Percentiles rank a stretch among this genome's conserved stretches.
These are phyloP conservation scores for Archilochus colubris DNA, from an alignment of 2,113 vertebrate genomes.

Conservation along the genomic window DNA sequence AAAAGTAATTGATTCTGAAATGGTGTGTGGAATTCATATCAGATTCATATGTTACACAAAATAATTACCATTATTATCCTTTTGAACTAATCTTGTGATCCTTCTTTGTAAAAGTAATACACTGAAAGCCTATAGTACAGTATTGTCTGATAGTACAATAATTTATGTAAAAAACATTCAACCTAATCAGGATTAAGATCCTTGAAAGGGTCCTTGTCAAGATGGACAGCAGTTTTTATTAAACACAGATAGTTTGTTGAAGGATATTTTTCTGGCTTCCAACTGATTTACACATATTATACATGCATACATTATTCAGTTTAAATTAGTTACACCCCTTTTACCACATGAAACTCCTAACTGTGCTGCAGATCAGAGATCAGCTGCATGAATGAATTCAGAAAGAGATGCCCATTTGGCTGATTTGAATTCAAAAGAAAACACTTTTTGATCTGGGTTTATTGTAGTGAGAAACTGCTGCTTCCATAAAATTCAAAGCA, in stretches of 20 bases:
- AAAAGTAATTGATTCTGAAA: neutral
- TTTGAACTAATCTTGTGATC: neutral
- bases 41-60: neutral
- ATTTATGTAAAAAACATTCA: slow-evolving; percentile 5
- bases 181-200: neutral
- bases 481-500: slow-evolving; percentile 3
- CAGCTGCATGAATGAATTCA: neutral
- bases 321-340: neutral
- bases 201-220: slow-evolving; percentile 34
- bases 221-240: slow-evolving; percentile 37
- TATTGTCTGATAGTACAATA: neutral
- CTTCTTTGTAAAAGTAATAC: neutral
- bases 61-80: neutral
- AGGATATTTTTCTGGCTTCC: neutral
- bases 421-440: slow-evolving; percentile 53
- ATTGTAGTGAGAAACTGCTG: neutral
- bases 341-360: neutral
- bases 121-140: neutral
- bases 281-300: neutral
- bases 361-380: neutral
- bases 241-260: neutral
- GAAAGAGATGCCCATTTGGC: neutral
- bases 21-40: neutral
- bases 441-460: neutral
- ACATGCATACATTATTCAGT: neutral